Conservation (phyloP, 1,140 invertebrate genomes). For the Drosophila repleta region DNA sequence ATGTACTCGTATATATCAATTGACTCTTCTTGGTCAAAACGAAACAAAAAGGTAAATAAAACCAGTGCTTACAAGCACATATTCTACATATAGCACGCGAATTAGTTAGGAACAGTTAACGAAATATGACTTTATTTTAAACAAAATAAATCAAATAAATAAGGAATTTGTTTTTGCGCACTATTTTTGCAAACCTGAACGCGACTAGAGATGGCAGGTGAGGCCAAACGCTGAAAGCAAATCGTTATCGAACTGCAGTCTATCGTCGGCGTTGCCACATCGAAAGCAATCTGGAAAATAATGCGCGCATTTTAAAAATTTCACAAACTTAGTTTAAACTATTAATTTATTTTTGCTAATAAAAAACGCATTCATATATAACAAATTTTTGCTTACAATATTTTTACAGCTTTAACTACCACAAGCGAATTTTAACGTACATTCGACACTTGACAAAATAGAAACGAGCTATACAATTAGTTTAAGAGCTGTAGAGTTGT, state of each 20-base stretch:
- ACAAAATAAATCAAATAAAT: slow-evolving; percentile 25
- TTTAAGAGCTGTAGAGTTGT: slow-evolving; percentile 26
- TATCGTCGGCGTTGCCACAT: slow-evolving; percentile 20
- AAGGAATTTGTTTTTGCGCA: slow-evolving; percentile 41
- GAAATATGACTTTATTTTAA: slow-evolving; percentile 11
- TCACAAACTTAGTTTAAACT: not conserved
- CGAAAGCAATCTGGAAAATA: not conserved
- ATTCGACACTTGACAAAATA: slow-evolving; percentile 18
- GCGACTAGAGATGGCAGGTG: slow-evolving; percentile 37
- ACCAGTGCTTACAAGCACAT: slow-evolving; percentile 1
- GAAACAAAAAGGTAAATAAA: slow-evolving; percentile 3
- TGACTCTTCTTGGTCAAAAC: too few relatives aligned
- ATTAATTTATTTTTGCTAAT: slow-evolving; percentile 67
- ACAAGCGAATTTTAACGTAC: slow-evolving; percentile 16
- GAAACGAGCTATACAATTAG: slow-evolving; percentile 28
- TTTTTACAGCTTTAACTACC: slow-evolving; percentile 2
- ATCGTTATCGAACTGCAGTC: not conserved
- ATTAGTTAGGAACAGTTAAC: not conserved
- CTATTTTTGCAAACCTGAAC: slow-evolving; percentile 44
- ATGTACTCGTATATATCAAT: not conserved
- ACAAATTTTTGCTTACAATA: slow-evolving; percentile 50
- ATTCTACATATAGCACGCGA: not conserved
- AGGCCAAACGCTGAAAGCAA: not conserved
- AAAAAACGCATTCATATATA: slow-evolving; percentile 63
- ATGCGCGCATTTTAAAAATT: slow-evolving; percentile 10